Evolutionary conservation across 1,140 invertebrate genomes (phyloP), one percentile per base, ranked within the genome.

Genomic region (Pogonognathellus flavescens): DNA sequence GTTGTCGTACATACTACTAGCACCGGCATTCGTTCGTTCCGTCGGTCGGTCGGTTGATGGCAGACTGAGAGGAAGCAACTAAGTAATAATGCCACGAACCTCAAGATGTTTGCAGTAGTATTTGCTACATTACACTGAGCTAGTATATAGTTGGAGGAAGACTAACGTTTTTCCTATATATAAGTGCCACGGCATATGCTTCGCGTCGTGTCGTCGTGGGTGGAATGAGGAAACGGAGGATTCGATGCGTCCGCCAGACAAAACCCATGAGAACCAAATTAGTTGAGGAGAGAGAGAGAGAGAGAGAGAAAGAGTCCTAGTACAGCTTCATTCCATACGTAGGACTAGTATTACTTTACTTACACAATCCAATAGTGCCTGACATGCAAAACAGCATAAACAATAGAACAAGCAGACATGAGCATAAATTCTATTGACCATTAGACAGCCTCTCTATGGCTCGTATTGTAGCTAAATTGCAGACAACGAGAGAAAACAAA

Each of bases 261-360:
- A 76, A 76, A 50, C 70, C 70, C 70, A 76, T 76, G 70, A 76
- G 70, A 76, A 76, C 22, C 70, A 76, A 76, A 76, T 76, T 76
- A 76, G 70, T 76, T 14, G 70, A 9, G 16, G 25, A n/a, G n/a
- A n/a, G n/a, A n/a, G n/a, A n/a, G n/a, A n/a, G n/a, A n/a, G n/a
- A n/a, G n/a, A 57, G 53, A 57, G 11, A 14, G 53, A 14, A n/a
- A 76, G 41, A 76, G 31, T 49, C 49, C 22, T n/a, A n/a, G 49
- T 76, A 76, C 25, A 76, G 49, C 31, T 31, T 76, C 70, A 50
- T 76, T 76, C 41, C 70, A 76, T 57, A n/a, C 53, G 53, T 57
- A 57, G 53, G 1, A 57, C 10, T 14, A 13, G 2, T 57, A 57
- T 57, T 57, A 14, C 11, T 57, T n/a, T 13, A n/a, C 53, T 13